Evolutionary conservation across 2,797 vertebrate genomes (phyloP), one percentile per base, ranked within the genome.

Genomic region (Sebastes reedi): DNA sequence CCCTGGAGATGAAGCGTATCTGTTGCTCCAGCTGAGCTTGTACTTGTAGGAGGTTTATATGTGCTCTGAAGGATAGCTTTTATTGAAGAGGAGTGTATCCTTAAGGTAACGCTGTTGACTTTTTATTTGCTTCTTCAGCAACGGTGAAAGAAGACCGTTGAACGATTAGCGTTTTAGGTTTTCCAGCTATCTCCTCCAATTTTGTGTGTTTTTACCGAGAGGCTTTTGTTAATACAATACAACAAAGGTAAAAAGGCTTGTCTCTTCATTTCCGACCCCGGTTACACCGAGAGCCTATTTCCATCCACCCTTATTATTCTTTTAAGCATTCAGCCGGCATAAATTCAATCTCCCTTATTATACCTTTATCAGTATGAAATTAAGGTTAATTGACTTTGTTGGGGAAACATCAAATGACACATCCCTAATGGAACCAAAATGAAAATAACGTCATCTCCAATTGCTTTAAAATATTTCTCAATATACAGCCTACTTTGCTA

Each of bases 401-500:
- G 89, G 85, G 85, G 82, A 91, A 92, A 89, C 91, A 88, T 92
- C 85, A 91, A 91, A 92, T 90, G 89, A 92, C 92, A 92, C 86
- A 88, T 82, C 80, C 84, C 86, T 94, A 92, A 94, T 94, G 93
- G 94, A 95, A 93, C 87, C 81, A 90, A 95, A 96, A 94, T 94
- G 92, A 95, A 95, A 96, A 96, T 95, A 96, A 95, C 91, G 85
- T 92, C 89, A 91, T 91, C 84, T 95, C 89, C 92, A 91, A 95
- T 96, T 95, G 93, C 95, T 93, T 94, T 95, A 95, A 95, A 95
- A 95, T 95, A 95, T 96, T 96, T 96, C 93, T 95, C 93, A 95
- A 94, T 95, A 95, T 92, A 94, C 89, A 95, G 96, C 97, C 97
- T 96, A 97, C 97, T 97, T 97, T 98, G 96, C 97, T 96, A 97